phyloP scores from a whole-genome alignment of 2,888 invertebrate species.

The Trissonchulus sp. region DNA sequence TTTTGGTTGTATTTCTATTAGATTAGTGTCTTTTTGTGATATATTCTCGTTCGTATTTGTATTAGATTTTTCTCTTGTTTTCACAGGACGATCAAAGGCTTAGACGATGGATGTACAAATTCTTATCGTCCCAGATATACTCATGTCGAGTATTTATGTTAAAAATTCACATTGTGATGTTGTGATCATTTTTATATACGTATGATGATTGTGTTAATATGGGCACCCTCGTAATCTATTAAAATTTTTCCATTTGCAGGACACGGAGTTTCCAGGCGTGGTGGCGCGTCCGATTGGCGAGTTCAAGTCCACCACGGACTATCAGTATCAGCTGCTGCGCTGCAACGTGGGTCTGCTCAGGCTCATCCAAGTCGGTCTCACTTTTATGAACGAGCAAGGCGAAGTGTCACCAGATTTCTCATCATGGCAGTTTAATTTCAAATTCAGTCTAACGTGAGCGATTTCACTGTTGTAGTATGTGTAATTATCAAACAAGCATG shows the following conservation, averaged over 20 bases:
- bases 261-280: constrained; percentile 98
- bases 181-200: no score
- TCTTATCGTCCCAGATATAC: no score
- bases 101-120: no score
- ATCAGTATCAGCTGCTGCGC: constrained; percentile 66
- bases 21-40: background rate
- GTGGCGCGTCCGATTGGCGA: constrained; percentile 90
- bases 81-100: no score
- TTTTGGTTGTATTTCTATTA: no score
- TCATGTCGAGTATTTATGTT: constrained; percentile 19
- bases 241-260: constrained; percentile 58
- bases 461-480: no score
- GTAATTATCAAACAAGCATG: no score
- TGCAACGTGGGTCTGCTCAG: constrained; percentile 96
- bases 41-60: background rate
- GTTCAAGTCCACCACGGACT: constrained; percentile 58
- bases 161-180: no score
- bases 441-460: constrained; percentile 85
- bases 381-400: constrained; percentile 95
- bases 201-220: constrained; percentile 26
- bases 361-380: constrained; percentile 82
- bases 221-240: constrained; percentile 5
- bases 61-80: no score
- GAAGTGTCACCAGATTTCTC: constrained; percentile 51
- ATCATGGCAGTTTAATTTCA: constrained; percentile 97